Base-by-base conservation (phyloP, 2,113 vertebrate genomes). In the Xiphophorus hellerii region DNA sequence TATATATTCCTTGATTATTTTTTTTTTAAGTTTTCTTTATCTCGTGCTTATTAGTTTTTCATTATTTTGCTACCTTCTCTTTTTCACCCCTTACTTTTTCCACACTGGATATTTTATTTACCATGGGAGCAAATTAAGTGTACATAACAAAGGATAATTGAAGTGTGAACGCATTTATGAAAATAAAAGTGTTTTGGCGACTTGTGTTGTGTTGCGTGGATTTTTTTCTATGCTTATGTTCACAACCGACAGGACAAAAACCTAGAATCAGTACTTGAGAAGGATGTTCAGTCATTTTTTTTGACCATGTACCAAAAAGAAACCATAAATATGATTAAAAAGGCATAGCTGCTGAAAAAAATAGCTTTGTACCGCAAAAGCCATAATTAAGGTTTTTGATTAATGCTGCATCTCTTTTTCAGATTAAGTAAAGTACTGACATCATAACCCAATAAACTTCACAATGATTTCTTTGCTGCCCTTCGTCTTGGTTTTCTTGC, bases 61-160 rank as follows among this genome's bases (percentile, higher is more conserved):
- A 76, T 68, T 67, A 48, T 79, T 77, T 82, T 79, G 77, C 80
- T 82, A 42, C 81, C 5, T 69, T 92, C 77, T 86, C 85, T 78
- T 73, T 37, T 73, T 64, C 65, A 58, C 78, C 51, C 35, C 28
- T 68, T 62, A 42, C 71, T 74, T 71, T 78, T 76, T 81, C 69
- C 77, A 74, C 76, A 81, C 84, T 87, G 83, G 84, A 81, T 71
- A 74, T 91, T 88, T 90, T 91, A 89, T 90, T 88, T 89, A 86
- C 88, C 74, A 71, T 86, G 81, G 89, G 90, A 87, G 86, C 85
- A 78, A 91, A 88, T 89, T 87, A 73, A 85, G 60, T 95, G 93
- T 95, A 94, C 87, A 94, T 93, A 93, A 90, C 79, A 86, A 92
- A 91, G 62, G 80, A 83, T 87, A 84, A 88, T 33, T 66, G 68